Percentiles rank a stretch among this genome's conserved stretches.
Conservation (phyloP, 2,797 vertebrate species). For the Gallinago stenura region DNA sequence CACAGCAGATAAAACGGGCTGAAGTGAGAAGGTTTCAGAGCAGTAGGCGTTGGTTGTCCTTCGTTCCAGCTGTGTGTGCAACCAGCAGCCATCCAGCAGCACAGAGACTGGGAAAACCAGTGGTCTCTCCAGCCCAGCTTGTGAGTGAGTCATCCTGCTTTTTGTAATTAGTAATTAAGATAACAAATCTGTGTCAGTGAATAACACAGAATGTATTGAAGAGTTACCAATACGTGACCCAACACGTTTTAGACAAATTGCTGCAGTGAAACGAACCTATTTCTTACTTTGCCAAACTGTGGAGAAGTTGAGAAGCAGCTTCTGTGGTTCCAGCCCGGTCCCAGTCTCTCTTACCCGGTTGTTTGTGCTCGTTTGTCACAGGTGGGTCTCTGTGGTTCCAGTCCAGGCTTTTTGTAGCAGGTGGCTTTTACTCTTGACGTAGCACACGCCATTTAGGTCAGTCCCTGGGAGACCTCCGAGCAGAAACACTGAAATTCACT, state of each 20-base stretch:
- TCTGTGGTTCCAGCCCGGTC: not conserved
- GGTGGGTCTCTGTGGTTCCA: not conserved
- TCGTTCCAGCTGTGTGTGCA: not conserved
- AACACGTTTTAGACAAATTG: not conserved
- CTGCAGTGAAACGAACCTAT: not conserved
- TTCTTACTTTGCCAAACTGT: not conserved
- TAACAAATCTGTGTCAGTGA: conserved; percentile 15
- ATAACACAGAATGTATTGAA: not conserved
- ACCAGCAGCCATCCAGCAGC: not conserved
- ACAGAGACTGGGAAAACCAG: not conserved
- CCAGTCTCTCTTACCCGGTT: rapidly evolving
- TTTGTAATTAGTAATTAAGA: conserved; percentile 1
- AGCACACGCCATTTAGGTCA: not conserved
- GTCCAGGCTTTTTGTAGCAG: conserved; percentile 5
- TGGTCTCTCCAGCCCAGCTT: not conserved
- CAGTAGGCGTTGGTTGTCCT: not conserved
- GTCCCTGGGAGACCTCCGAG: not conserved
- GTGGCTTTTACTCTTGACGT: conserved; percentile 36
- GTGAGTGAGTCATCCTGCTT: not conserved
- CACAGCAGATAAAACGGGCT: not conserved
- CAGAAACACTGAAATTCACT: conserved; percentile 42
- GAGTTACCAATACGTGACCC: not conserved
- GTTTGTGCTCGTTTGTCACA: not conserved
- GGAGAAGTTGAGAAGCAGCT: not conserved
- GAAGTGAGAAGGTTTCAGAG: not conserved